Percentiles rank a stretch among this genome's conserved stretches.
Evolutionary conservation across 2,113 vertebrate genomes (phyloP).

Genomic region (Barnardius zonarius): DNA sequence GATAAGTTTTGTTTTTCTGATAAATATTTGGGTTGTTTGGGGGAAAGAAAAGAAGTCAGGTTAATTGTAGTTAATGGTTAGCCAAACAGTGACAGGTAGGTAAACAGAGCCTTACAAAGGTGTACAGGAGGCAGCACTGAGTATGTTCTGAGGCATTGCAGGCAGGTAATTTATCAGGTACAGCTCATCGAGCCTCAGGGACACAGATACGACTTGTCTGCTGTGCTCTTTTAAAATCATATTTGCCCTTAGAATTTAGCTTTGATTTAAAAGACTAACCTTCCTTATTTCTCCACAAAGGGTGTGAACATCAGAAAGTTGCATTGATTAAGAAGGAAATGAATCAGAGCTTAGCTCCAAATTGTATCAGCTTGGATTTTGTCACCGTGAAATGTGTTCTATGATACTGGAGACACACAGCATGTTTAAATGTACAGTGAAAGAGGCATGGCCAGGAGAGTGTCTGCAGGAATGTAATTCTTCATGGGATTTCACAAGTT

Average conservation of each 20-base stretch:
- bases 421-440: not conserved
- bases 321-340: not conserved
- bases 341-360: not conserved
- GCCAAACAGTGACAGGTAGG: conserved; percentile 19
- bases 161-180: not conserved
- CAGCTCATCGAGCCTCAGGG: not conserved
- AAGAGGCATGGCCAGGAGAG: not conserved
- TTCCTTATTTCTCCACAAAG: not conserved
- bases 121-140: not conserved
- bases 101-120: conserved; percentile 28
- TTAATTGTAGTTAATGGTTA: conserved; percentile 61
- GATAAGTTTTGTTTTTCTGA: conserved; percentile 19
- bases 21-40: conserved; percentile 55
- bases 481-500: not conserved
- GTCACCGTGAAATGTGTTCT: not conserved
- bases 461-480: not conserved
- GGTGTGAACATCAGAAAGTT: not conserved
- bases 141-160: not conserved
- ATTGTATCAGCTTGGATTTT: not conserved
- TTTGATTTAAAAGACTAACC: not conserved
- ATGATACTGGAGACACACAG: not conserved
- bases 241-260: conserved; percentile 20
- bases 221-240: not conserved
- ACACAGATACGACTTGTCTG: not conserved
- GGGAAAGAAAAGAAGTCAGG: not conserved